Percentiles rank a stretch among this genome's conserved stretches.
phyloP scores from a whole-genome alignment of 2,888 invertebrate species.

The Atrina japonica region DNA sequence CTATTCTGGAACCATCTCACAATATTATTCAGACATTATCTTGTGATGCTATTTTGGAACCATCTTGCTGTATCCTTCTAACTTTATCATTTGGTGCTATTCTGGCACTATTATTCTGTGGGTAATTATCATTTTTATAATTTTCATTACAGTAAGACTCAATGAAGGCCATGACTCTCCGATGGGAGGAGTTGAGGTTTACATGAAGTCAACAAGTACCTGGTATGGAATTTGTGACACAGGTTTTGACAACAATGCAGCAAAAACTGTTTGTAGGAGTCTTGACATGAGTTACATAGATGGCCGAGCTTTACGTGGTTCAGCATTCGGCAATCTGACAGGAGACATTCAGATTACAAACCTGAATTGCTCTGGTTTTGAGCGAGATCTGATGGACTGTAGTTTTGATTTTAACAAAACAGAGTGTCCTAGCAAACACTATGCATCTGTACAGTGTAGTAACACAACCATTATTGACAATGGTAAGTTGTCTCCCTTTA shows the following conservation, averaged over 20 bases:
- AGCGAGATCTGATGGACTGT: conserved; percentile 60
- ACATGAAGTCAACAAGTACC: conserved; percentile 43
- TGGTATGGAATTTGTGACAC: conserved; percentile 70
- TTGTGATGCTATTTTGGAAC: too few species aligned
- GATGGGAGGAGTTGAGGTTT: conserved; percentile 66
- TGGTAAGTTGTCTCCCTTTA: conserved; percentile 45
- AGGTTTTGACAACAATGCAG: conserved; percentile 51
- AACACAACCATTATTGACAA: conserved; percentile 53
- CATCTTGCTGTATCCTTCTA: too few species aligned
- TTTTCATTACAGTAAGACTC: conserved; percentile 62
- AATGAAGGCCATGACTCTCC: conserved; percentile 51
- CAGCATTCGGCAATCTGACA: conserved; percentile 64
- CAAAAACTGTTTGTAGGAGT: conserved; percentile 57
- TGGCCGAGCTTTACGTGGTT: conserved; percentile 59
- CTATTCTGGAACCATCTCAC: too few species aligned
- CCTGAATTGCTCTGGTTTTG: conserved; percentile 81
- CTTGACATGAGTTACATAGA: conserved; percentile 57
- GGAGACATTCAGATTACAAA: conserved; percentile 57
- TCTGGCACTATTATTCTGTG: too few species aligned
- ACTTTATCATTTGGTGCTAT: too few species aligned
- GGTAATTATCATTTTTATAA: too few species aligned
- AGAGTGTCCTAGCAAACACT: conserved; percentile 55
- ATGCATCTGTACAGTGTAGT: conserved; percentile 68
- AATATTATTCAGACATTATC: too few species aligned
- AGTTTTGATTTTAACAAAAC: conserved; percentile 41